Evolutionary conservation across 2,888 invertebrate genomes (phyloP), one percentile per base, ranked within the genome.

Genomic region (Falcaria lacertinaria): DNA sequence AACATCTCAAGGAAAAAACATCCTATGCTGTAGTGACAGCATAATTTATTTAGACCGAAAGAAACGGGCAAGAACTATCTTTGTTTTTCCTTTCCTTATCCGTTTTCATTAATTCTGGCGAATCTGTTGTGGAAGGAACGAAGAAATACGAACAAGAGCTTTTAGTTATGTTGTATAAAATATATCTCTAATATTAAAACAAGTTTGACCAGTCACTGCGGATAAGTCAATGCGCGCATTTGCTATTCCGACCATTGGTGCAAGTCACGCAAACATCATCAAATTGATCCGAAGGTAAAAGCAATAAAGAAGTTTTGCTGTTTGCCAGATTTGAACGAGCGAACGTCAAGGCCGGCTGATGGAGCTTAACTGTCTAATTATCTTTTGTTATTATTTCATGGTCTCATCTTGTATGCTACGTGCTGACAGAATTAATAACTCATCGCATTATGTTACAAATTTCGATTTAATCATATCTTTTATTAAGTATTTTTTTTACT

Each of bases 341-440:
- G 39, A 33, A 33, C 39, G 39, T 19, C 39, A 15, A 42, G 36
- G 45, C 16, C 14, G 37, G 2, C 28, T 40, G 42, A 48, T 22
- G 34, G 44, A 60, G 61, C 49, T 42, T 42, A 44, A 34, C 33
- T 28, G 2, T 28, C 46, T 54, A 51, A 54, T 56, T 50, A 52
- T 50, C 15, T 48, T 47, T 33, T 28, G 11, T 11, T 28, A 43
- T 16, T 40, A 43, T 16, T 40, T 36, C 42, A 43, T 49, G 49
- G 50, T 47, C 54, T 57, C 47, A 52, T 49, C 48, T 41, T 37
- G 41, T 42, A 50, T 54, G 57, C 60, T 48, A 50, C 45, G 32
- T 41, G 40, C 47, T 53, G 45, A 56, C 50, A 43, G 50, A 50
- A 52, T 48, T 43, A 43, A 38, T 45, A 34, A 62, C 49, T 47